phyloP scores from a whole-genome alignment of 2,888 invertebrate species.

The Polyommatus icarus region DNA sequence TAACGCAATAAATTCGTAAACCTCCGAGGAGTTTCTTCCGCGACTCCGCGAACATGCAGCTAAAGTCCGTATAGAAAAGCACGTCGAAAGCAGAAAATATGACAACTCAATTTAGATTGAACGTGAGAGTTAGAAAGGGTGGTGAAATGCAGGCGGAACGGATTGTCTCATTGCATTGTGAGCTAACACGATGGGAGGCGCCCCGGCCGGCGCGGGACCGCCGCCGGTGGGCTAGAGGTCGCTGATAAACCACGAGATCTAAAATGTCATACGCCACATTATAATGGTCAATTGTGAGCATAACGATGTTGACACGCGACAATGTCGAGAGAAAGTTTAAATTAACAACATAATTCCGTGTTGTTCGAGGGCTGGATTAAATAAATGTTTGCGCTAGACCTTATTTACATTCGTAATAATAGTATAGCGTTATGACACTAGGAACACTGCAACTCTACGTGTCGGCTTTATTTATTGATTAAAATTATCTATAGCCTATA shows the following conservation, averaged over 20 bases:
- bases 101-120: slow-evolving; percentile 74
- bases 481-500: neutral
- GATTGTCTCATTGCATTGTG: slow-evolving; percentile 60
- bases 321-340: slow-evolving; percentile 58
- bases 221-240: slow-evolving; percentile 53
- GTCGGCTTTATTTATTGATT: slow-evolving; percentile 15
- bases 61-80: slow-evolving; percentile 35
- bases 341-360: slow-evolving; percentile 44
- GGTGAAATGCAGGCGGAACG: slow-evolving; percentile 67
- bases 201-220: slow-evolving; percentile 39
- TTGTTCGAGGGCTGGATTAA: slow-evolving; percentile 28
- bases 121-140: slow-evolving; percentile 62
- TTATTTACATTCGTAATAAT: slow-evolving; percentile 32
- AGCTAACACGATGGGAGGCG: slow-evolving; percentile 51
- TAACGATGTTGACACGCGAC: slow-evolving; percentile 46
- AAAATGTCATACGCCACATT: slow-evolving; percentile 51
- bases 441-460: slow-evolving; percentile 24
- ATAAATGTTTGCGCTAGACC: slow-evolving; percentile 42
- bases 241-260: slow-evolving; percentile 46
- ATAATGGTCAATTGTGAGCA: slow-evolving; percentile 47
- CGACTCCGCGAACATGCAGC: slow-evolving; percentile 33
- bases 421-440: slow-evolving; percentile 35
- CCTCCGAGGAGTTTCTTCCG: slow-evolving; percentile 21
- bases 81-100: slow-evolving; percentile 62
- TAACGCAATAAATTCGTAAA: slow-evolving; percentile 57